Evolutionary conservation across 2,797 vertebrate genomes (phyloP).

Genomic region (Coregonus ussuriensis): DNA sequence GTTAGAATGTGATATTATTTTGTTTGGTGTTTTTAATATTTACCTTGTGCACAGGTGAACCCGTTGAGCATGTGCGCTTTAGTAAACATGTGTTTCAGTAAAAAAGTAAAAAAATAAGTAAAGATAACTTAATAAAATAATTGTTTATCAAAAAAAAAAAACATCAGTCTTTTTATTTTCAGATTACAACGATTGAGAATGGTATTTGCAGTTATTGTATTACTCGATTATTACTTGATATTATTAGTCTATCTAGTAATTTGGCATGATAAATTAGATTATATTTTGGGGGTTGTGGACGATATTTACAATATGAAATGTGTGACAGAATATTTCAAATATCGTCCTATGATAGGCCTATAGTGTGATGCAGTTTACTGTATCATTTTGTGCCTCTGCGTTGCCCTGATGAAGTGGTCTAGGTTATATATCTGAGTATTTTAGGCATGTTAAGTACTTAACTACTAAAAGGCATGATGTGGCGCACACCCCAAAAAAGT

Average conservation of each 20-base stretch:
- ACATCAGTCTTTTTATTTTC: conserved; percentile 55
- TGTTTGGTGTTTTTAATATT: conserved; percentile 89
- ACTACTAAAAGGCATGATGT: background rate
- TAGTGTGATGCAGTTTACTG: background rate
- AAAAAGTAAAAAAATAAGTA: conserved; percentile 67
- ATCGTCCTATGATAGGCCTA: background rate
- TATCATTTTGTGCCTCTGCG: background rate
- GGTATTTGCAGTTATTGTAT: background rate
- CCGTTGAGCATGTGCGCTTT: conserved; percentile 87
- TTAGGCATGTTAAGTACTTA: background rate
- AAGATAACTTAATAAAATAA: conserved; percentile 82
- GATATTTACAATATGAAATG: background rate
- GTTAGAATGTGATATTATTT: conserved; percentile 85
- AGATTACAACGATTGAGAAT: background rate
- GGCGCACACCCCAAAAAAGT: no score
- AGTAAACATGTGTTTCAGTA: conserved; percentile 84
- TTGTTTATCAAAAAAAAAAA: conserved; percentile 76
- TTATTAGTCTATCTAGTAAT: background rate
- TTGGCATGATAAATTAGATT: background rate
- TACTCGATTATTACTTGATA: background rate
- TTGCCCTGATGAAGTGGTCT: background rate
- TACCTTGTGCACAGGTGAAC: conserved; percentile 87
- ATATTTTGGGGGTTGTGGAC: background rate
- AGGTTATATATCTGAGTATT: background rate
- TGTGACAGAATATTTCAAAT: background rate